Conservation (phyloP, 2,888 invertebrate genomes). For the Drosophila affinis region DNA sequence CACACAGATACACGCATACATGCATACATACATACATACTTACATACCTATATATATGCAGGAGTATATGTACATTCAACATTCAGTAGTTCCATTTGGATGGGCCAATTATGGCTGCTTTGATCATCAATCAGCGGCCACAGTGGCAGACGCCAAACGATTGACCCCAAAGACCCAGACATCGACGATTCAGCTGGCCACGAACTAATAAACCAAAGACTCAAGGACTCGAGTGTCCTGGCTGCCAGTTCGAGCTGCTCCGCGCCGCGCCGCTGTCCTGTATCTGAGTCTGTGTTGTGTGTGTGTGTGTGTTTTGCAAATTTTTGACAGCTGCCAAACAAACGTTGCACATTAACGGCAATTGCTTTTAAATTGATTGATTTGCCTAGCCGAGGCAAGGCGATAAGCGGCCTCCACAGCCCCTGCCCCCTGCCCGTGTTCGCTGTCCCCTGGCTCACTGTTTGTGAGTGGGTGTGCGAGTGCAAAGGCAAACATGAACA, state of each 20-base stretch:
- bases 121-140: conserved; percentile 41
- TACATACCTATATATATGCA: neutral
- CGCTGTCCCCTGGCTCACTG: neutral
- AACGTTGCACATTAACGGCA: conserved; percentile 76
- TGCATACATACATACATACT: conserved; percentile 10
- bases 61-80: conserved; percentile 1
- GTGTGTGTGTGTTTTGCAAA: conserved; percentile 35
- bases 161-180: conserved; percentile 47
- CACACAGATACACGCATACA: conserved; percentile 6
- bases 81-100: conserved; percentile 19
- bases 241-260: neutral
- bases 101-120: conserved; percentile 44
- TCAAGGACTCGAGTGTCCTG: conserved; percentile 20
- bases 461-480: conserved; percentile 14
- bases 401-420: conserved; percentile 34
- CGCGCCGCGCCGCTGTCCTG: neutral
- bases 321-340: conserved; percentile 75
- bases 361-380: conserved; percentile 77
- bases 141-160: conserved; percentile 32
- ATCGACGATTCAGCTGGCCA: conserved; percentile 39
- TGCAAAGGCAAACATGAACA: conserved; percentile 41
- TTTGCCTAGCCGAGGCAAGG: conserved; percentile 57
- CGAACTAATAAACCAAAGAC: conserved; percentile 45
- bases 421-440: neutral
- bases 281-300: conserved; percentile 8